phyloP scores from a whole-genome alignment of 2,113 vertebrate genomes.

The Montifringilla adamsi region DNA sequence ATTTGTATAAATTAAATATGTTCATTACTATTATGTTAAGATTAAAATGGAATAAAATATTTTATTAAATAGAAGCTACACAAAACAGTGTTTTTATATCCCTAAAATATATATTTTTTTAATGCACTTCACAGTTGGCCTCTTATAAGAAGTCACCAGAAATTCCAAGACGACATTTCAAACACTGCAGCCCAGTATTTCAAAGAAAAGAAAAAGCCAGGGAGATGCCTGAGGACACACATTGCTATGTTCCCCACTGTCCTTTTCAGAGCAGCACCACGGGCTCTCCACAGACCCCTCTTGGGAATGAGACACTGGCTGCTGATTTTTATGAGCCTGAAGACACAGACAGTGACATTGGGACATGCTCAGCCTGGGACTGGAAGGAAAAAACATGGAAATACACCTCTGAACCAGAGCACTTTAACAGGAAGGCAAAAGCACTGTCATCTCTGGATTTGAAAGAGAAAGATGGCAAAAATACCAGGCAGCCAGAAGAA shows the following conservation, averaged over 20 bases:
- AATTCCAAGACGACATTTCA: slow-evolving; percentile 15
- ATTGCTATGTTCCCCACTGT: slow-evolving; percentile 40
- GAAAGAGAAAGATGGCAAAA: not conserved
- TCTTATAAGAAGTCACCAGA: slow-evolving; percentile 1
- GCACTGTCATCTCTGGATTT: not conserved
- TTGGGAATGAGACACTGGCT: not conserved
- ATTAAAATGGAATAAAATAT: not conserved
- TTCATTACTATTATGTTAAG: not conserved
- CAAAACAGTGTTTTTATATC: not conserved
- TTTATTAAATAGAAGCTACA: not conserved
- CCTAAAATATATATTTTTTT: not conserved
- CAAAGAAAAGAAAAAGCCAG: slow-evolving; percentile 17
- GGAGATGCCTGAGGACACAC: not conserved
- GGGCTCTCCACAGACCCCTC: not conserved
- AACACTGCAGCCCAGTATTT: slow-evolving; percentile 25
- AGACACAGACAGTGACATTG: not conserved
- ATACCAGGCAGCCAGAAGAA: not conserved
- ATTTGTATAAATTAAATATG: not conserved
- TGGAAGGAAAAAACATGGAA: not conserved
- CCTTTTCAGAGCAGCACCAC: not conserved
- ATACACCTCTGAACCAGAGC: not conserved
- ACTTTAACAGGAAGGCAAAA: not conserved
- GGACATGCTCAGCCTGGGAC: not conserved
- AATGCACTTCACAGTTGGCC: not conserved
- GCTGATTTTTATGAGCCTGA: not conserved